Base-by-base conservation (phyloP, 2,113 vertebrate genomes). In the Formicarius rufipectus region DNA sequence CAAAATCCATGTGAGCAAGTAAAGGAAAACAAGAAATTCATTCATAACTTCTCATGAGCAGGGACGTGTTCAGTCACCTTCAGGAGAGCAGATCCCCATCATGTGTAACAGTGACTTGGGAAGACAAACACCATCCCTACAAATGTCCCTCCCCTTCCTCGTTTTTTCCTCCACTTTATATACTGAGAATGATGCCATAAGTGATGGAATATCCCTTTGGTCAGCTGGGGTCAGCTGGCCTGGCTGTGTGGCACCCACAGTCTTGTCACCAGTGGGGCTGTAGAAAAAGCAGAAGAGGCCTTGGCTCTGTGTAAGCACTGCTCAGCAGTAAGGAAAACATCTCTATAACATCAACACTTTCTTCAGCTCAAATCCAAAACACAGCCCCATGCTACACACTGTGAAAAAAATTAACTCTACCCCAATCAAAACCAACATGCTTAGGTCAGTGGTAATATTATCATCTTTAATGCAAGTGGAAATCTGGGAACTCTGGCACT, bases 51-150 rank as follows among this genome's bases (percentile, higher is more conserved):
- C n/a, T 18, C 15, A 37, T 28, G 40, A 25, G 12, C 21, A 62
- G 45, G 47, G 11, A 69, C 47, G 13, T 21, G 28, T 40, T 53
- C 30, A 49, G 67, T 25, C 17, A 62, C 31, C 25, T 31, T 7
- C 21, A 13, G 25, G 24, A 28, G 16, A 69, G 9, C 12, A 35
- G 55, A 25, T 14, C 7, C 17, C 16, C 17, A 31, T 47, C 21
- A 23, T 3, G 2, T 23, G 5, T 49, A 20, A 22, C 1, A 2
- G 9, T 55, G n/a, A 30, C 1, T 3, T 35, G 21, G 21, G 25
- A 83, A 69, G 47, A 77, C 6, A 56, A 76, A 47, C 0, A 10
- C 14, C 30, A 62, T 23, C 47, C 23, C 50, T 50, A 7, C 8
- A 76, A 53, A 27, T 35, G 25, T 13, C 1, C 14, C 27, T 12